Base-by-base conservation (phyloP, 2,113 vertebrate genomes). In the Regulus satrapa region DNA sequence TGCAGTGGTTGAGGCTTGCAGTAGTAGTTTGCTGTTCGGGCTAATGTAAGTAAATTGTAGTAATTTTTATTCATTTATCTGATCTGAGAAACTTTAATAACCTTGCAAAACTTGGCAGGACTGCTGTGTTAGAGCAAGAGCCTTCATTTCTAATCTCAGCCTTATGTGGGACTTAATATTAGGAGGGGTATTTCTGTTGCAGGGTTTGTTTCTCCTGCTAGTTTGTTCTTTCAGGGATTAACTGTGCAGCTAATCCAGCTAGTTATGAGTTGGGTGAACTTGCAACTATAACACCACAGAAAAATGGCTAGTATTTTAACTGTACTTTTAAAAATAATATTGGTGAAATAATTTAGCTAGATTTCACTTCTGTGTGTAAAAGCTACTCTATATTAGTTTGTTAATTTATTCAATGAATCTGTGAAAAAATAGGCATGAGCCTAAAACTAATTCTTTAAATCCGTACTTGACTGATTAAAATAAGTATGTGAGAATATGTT, bases 31-130 rank as follows among this genome's bases (percentile, higher is more conserved):
- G 29, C 73, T 87, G 8, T 68, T 82, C 63, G 62, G 84, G 73
- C 36, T 71, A 76, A 61, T 73, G 7, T 56, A 61, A 89, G 78
- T 41, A 73, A 78, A 29, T 55, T 64, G 43, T 76, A 43, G 71
- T 46, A 62, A 63, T 77, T 92, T 78, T 55, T 77, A 87, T 55
- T 72, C 43, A 58, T 76, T 92, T 92, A 81, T 92, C 58, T 78
- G 62, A 92, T 92, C 74, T 92, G 31, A 95, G 66, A 93, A 90
- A 69, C 76, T 68, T 92, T 93, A 89, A 94, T 92, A 93, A 72
- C 89, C 80, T 83, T 93, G 88, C 34, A 69, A 36, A 95, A 75
- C 62, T 73, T 96, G 94, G 48, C 81, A 86, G 54, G 61, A 59
- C 38, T 76, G 61, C 77, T 73, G 12, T 28, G 23, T 56, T 87